Percentiles rank a stretch among this genome's conserved stretches.
Conservation (phyloP, 2,888 invertebrate genomes). For the Papilio elwesi region DNA sequence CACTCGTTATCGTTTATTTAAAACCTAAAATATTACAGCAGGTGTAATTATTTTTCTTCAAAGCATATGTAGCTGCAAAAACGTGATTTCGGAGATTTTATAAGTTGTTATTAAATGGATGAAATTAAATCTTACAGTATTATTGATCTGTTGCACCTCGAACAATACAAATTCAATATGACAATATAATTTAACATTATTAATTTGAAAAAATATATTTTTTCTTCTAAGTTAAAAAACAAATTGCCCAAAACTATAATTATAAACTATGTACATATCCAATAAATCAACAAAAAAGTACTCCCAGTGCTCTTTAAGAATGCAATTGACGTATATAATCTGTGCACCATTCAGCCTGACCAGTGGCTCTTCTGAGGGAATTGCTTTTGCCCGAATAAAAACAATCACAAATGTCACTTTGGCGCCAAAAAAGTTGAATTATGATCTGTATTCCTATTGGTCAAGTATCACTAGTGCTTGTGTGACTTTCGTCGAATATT, state of each 20-base stretch:
- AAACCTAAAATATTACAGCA: too few species aligned
- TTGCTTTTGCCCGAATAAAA: conserved; percentile 38
- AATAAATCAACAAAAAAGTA: neutral
- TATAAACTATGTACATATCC: neutral
- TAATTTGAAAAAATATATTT: too few species aligned
- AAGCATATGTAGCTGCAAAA: too few species aligned
- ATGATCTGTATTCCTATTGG: conserved; percentile 27
- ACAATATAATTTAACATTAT: too few species aligned
- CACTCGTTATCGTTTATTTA: neutral
- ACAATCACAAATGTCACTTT: conserved; percentile 19
- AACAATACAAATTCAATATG: too few species aligned
- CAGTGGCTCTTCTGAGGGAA: conserved; percentile 49
- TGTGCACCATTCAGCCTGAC: conserved; percentile 57
- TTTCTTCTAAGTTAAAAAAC: too few species aligned
- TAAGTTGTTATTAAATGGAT: too few species aligned
- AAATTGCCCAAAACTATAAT: too few species aligned
- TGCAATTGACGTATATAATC: conserved; percentile 57
- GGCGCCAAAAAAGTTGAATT: conserved; percentile 26
- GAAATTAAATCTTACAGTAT: too few species aligned
- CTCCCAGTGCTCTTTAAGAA: conserved; percentile 7
- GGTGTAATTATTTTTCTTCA: too few species aligned
- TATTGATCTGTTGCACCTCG: too few species aligned
- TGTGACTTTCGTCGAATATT: conserved; percentile 43
- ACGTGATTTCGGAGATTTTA: too few species aligned
- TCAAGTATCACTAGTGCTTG: conserved; percentile 16